These are phyloP conservation scores for Aleiodes leptofemur DNA, from an alignment of 2,888 invertebrate genomes.

Conservation along the genomic window DNA sequence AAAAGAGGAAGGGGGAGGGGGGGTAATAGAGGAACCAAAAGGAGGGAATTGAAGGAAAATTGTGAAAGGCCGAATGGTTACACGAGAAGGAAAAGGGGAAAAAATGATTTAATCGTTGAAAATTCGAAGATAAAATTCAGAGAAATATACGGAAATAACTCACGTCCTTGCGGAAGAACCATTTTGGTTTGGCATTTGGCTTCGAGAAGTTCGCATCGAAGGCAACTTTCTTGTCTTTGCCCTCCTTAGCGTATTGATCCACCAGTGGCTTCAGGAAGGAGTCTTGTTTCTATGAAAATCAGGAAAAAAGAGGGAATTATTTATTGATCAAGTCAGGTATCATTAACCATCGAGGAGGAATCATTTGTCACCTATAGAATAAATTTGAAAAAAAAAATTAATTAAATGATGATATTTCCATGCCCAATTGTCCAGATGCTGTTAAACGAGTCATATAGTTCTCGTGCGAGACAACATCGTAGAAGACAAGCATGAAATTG, in stretches of 20 bases:
- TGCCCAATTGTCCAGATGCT: conserved; percentile 55
- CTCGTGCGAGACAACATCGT: conserved; percentile 52
- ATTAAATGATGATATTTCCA: conserved; percentile 49
- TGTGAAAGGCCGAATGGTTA: too few relatives aligned
- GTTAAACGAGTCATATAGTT: conserved; percentile 55
- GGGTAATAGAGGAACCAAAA: too few relatives aligned
- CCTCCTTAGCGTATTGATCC: conserved; percentile 95
- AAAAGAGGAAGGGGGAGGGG: too few relatives aligned
- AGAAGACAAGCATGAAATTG: conserved; percentile 47
- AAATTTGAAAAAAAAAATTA: conserved; percentile 29
- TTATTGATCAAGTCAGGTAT: conserved; percentile 33
- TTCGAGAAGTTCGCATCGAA: conserved; percentile 98
- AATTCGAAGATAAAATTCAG: conserved; percentile 25
- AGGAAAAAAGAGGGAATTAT: conserved; percentile 62
- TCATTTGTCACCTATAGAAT: conserved; percentile 20
- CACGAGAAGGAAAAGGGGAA: neutral
- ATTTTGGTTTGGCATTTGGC: conserved; percentile 95
- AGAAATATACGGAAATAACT: conserved; percentile 74
- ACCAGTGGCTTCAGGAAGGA: conserved; percentile 95
- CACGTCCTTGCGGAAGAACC: conserved; percentile 95
- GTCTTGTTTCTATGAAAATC: conserved; percentile 88
- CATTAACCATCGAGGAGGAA: conserved; percentile 9
- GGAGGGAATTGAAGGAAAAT: too few relatives aligned
- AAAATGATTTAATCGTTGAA: neutral
- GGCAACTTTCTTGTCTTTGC: conserved; percentile 95